Evolutionary conservation across 2,797 vertebrate species (phyloP).

Genomic region (Ctenochaetus hawaiiensis): DNA sequence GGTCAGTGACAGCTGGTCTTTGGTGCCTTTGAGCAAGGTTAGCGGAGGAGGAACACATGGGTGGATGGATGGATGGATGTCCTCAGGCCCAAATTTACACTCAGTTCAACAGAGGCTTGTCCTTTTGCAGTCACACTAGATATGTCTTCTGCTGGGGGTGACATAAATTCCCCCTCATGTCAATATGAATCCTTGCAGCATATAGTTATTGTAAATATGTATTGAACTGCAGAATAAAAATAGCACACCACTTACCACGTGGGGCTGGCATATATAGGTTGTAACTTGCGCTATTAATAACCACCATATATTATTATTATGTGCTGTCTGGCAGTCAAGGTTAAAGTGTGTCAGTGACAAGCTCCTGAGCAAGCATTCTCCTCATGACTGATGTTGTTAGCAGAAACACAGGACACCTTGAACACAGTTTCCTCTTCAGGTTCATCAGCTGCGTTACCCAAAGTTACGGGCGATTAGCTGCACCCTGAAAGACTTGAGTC

Average conservation of each 20-base stretch:
- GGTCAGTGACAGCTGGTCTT: conserved; percentile 32
- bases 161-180: conserved; percentile 9
- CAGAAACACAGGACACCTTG: conserved; percentile 59
- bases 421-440: neutral
- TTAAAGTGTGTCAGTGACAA: conserved; percentile 60
- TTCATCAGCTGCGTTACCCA: conserved; percentile 32
- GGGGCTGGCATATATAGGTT: neutral
- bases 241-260: conserved; percentile 14
- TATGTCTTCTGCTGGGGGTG: conserved; percentile 9
- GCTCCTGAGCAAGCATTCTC: conserved; percentile 63
- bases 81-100: neutral
- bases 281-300: conserved; percentile 64
- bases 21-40: conserved; percentile 48
- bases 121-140: conserved; percentile 11
- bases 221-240: conserved; percentile 33
- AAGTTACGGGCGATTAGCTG: conserved; percentile 36
- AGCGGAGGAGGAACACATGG: neutral
- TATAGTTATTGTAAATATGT: conserved; percentile 31
- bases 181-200: conserved; percentile 15
- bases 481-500: conserved; percentile 47
- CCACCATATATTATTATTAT: conserved; percentile 46
- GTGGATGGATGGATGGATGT: neutral
- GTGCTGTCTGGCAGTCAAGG: conserved; percentile 61
- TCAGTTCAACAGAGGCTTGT: conserved; percentile 15
- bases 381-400: conserved; percentile 40